Evolutionary conservation across 2,113 vertebrate genomes (phyloP), one percentile per base, ranked within the genome.

Genomic region (Nyctibius bracteatus): DNA sequence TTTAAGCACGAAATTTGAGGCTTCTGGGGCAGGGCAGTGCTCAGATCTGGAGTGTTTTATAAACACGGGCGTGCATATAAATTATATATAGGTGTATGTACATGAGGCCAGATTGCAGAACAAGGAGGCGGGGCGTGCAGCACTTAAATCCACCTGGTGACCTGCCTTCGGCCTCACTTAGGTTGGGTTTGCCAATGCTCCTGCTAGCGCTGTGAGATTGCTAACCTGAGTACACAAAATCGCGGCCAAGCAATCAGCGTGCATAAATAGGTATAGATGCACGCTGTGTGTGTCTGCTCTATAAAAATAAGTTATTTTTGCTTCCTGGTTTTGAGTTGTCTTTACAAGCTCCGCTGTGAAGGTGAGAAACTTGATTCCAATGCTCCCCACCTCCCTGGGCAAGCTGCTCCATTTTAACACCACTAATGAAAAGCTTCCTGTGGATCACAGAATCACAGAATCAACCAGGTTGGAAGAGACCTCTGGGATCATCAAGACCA

Each of bases 261-360:
- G 43, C 24, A 3, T 11, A 21, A 41, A 2, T 0, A 14, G 6
- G 8, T 35, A 5, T 1, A n/a, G 25, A 8, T 2, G 5, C 14
- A 7, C 2, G 15, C n/a, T n/a, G 13, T 9, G 7, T 7, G 21
- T 25, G 14, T 8, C 35, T 13, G 6, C 28, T 35, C 4, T 20
- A 2, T 14, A 41, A 35, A 86, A 82, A n/a, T 2, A 20, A 15
- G 17, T 0, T 3, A 6, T 6, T 52, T 68, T 44, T 23, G 8
- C 30, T 33, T 14, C 31, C 33, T 25, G 21, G 1, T 28, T 46
- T 5, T 10, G 35, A 19, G 51, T 4, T 21, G 54, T 37, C 35
- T 68, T 73, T 6, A 23, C 15, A 13, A 39, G 15, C 5, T 39
- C 24, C 17, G 31, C 75, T 9, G 20, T 4, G 33, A 57, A 11